Conservation (phyloP, 2,113 vertebrate species). For the Quiscalus mexicanus region DNA sequence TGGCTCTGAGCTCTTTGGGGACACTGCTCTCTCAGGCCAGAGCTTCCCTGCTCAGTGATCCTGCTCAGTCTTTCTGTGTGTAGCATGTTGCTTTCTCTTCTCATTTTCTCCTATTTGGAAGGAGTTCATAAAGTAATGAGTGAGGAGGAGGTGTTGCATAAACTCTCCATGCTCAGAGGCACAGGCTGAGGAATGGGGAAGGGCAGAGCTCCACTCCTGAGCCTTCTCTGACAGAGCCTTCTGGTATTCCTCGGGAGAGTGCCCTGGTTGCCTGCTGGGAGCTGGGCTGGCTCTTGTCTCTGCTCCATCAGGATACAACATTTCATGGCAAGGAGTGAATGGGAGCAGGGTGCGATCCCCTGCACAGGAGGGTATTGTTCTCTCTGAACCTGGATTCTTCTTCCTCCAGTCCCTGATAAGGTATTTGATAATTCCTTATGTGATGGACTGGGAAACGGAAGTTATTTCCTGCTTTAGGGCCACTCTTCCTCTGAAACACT, state of each 20-base stretch:
- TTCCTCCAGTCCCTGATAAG: background rate
- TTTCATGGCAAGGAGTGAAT: background rate
- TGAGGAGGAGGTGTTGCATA: background rate
- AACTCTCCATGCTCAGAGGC: background rate
- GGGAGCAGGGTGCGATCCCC: background rate
- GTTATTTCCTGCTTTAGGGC: background rate
- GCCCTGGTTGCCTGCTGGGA: background rate
- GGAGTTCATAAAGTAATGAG: background rate
- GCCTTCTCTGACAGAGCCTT: background rate
- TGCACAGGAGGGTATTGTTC: background rate
- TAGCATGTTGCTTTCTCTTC: background rate
- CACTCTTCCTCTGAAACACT: background rate
- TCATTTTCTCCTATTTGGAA: background rate
- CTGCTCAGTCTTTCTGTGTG: rapidly evolving
- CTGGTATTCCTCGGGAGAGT: rapidly evolving
- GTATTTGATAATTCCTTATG: background rate
- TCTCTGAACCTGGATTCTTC: background rate
- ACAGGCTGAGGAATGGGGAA: background rate
- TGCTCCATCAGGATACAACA: rapidly evolving
- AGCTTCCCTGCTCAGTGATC: background rate
- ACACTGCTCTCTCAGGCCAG: background rate
- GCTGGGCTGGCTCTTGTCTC: background rate
- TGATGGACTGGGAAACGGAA: background rate
- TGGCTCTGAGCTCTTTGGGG: background rate
- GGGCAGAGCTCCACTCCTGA: background rate